Evolutionary conservation across 2,797 vertebrate species (phyloP), one percentile per base, ranked within the genome.

Genomic region (Intellagama lesueurii): DNA sequence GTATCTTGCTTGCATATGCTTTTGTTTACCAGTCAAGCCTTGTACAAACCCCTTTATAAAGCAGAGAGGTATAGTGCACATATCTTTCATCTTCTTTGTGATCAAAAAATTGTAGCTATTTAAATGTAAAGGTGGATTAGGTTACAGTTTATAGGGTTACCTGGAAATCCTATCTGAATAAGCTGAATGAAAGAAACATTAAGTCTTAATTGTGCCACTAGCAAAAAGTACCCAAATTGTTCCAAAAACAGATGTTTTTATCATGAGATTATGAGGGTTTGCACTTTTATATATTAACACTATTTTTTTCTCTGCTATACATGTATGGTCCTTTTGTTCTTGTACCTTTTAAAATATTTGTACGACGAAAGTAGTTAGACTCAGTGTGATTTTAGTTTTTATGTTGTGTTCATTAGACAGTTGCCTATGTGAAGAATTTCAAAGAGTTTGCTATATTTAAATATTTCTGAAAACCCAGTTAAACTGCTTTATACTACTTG

Each of bases 321-420:
- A 22, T 56, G n/a, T 88, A 12, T 91, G 66, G 91, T 94, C 90
- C 92, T 93, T 94, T 90, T 82, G n/a, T 60, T 94, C 76, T 88
- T 90, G 49, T 92, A 88, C 87, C 89, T 92, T 94, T 88, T 73
- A 79, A 35, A 32, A 77, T 52, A 85, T 82, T 93, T 7, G 64
- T 86, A 86, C 49, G 47, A 47, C 77, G 84, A 17, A 81, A 1
- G 5, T 3, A 83, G 83, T 87, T 88, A 0, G 0, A 72, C 87
- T 60, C 24, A 83, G 80, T 44, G 7, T 89, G 87, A 77, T 87
- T 70, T 11, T 14, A 68, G 35, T 52, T 90, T 64, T 89, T 56
- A 85, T 52, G 26, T 30, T 90, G 73, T 79, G 11, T 19, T 14
- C 75, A 91, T 90, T 95, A 94, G 92, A 73, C 52, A 64, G 47